phyloP scores from a whole-genome alignment of 2,113 vertebrate genomes.

The Xenus cinereus region DNA sequence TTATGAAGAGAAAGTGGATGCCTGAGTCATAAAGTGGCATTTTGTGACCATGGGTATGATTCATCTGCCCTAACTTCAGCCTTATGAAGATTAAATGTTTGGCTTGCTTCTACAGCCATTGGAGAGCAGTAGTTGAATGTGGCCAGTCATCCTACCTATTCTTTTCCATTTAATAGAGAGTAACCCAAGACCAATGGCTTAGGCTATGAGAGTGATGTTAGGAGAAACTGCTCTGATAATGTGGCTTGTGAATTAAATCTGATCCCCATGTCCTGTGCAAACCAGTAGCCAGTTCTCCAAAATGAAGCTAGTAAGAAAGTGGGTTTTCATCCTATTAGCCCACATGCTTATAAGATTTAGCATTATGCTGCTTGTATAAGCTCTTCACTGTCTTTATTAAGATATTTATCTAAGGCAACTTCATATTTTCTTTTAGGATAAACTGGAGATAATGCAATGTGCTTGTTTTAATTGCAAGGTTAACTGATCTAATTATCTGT shows the following conservation, averaged over 20 bases:
- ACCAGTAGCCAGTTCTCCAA: neutral
- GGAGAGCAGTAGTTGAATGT: neutral
- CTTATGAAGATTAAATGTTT: neutral
- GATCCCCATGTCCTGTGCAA: neutral
- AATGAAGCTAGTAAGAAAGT: neutral
- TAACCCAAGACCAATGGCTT: neutral
- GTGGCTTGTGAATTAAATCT: neutral
- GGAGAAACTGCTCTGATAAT: neutral
- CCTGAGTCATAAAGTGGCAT: neutral
- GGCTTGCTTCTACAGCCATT: neutral
- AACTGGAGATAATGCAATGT: constrained; percentile 75
- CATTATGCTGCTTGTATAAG: neutral
- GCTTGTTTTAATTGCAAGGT: constrained; percentile 81
- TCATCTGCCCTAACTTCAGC: neutral
- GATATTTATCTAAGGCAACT: constrained; percentile 72
- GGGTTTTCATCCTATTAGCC: neutral
- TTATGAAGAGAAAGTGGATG: neutral
- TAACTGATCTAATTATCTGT: constrained; percentile 82
- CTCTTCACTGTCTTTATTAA: constrained; percentile 64
- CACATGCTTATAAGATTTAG: neutral
- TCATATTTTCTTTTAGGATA: constrained; percentile 81
- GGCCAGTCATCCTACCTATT: neutral
- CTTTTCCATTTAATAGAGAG: neutral
- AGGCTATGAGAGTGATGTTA: neutral
- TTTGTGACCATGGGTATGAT: neutral